These are phyloP conservation scores for Lasioglossum albipes DNA, from an alignment of 1,140 invertebrate genomes.

Conservation along the genomic window DNA sequence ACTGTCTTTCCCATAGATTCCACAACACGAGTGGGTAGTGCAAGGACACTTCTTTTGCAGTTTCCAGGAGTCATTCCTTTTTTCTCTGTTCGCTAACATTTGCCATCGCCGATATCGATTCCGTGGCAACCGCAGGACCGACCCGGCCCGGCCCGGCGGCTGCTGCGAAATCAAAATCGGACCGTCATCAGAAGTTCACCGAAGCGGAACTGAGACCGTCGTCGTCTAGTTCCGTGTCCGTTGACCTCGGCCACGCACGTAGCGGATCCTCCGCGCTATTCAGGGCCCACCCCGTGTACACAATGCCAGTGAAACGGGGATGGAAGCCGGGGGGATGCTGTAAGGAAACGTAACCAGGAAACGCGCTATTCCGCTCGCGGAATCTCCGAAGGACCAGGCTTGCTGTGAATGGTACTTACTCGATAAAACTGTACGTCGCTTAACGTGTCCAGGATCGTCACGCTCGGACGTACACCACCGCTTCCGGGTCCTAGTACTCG, in stretches of 20 bases:
- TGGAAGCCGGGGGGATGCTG: not conserved
- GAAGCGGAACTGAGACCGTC: not conserved
- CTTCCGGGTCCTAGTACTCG: constrained; percentile 19
- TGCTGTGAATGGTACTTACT: constrained; percentile 53
- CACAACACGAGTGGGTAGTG: too few relatives aligned
- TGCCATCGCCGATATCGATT: not conserved
- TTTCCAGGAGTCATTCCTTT: not conserved
- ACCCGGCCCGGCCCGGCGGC: too few relatives aligned
- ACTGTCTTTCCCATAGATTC: too few relatives aligned
- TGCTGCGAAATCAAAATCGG: constrained; percentile 3
- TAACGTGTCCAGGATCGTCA: constrained; percentile 29
- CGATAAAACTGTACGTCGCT: constrained; percentile 58
- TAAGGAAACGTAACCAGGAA: constrained; percentile 22
- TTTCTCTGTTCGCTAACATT: not conserved
- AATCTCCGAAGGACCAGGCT: constrained; percentile 37
- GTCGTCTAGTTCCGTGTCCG: not conserved
- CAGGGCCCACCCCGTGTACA: not conserved
- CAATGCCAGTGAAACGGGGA: constrained; percentile 23
- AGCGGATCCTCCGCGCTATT: not conserved
- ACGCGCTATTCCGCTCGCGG: constrained; percentile 31
- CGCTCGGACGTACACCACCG: constrained; percentile 27
- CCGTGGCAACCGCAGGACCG: not conserved
- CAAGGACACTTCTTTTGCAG: too few relatives aligned
- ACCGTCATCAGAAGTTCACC: constrained; percentile 3
- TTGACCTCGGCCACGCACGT: not conserved